Conservation (phyloP, 2,113 vertebrate genomes). For the Campylomormyrus tamandua region DNA sequence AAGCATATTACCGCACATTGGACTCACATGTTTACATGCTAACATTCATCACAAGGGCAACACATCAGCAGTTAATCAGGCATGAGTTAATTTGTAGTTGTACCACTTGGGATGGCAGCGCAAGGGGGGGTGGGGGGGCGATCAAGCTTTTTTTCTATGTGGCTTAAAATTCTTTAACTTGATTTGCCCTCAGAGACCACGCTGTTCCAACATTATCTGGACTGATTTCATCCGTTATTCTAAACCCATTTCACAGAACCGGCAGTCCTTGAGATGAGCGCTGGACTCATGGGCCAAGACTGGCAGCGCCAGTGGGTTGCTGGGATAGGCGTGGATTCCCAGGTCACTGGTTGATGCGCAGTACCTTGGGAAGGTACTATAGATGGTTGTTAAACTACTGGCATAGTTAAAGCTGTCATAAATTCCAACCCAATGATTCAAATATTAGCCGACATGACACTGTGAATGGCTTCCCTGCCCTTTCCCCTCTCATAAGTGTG, state of each 20-base stretch:
- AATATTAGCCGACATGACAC: background rate
- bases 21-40: background rate
- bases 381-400: background rate
- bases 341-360: background rate
- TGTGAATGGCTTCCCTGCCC: background rate
- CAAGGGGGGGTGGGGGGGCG: background rate
- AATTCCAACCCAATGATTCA: slow-evolving; percentile 7
- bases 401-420: background rate
- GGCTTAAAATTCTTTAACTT: background rate
- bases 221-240: background rate
- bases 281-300: background rate
- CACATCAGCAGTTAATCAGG: background rate
- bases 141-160: background rate
- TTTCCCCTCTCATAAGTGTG: background rate
- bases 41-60: background rate
- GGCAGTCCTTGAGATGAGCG: background rate
- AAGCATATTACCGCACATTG: background rate
- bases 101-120: background rate
- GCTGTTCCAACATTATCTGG: background rate
- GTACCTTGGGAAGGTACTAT: background rate
- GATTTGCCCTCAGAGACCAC: background rate
- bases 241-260: background rate
- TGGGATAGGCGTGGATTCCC: background rate
- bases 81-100: background rate
- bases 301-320: background rate